Conservation (phyloP, 2,113 vertebrate genomes). For the Lethenteron reissneri region DNA sequence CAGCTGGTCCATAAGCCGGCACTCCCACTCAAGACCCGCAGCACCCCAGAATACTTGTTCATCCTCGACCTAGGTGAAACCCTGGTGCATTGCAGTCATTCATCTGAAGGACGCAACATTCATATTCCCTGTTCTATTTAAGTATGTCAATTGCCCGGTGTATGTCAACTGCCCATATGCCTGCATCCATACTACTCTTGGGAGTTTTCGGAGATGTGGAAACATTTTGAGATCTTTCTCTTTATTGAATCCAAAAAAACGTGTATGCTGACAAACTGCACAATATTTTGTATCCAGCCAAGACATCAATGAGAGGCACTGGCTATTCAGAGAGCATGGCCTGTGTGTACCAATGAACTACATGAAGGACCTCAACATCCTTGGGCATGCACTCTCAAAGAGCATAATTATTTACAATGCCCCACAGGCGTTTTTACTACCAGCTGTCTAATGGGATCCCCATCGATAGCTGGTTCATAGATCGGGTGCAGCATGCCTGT, state of each 20-base stretch:
- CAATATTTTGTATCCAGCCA: conserved; percentile 97
- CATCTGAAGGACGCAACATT: conserved; percentile 92
- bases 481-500: conserved; percentile 29
- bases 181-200: conserved; percentile 77
- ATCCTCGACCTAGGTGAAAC: conserved; percentile 97
- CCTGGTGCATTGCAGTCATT: conserved; percentile 95
- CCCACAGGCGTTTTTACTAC: conserved; percentile 74
- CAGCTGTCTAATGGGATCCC: conserved; percentile 97
- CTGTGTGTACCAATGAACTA: conserved; percentile 98
- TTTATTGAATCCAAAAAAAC: conserved; percentile 95
- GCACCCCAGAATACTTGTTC: conserved; percentile 90
- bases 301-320: conserved; percentile 95
- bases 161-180: conserved; percentile 35
- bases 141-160: conserved; percentile 99
- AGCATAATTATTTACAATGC: conserved; percentile 99
- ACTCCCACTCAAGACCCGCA: conserved; percentile 85
- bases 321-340: conserved; percentile 94
- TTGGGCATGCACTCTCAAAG: conserved; percentile 95
- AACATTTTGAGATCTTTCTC: conserved; percentile 92
- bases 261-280: conserved; percentile 97
- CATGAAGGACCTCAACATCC: conserved; percentile 95
- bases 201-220: conserved; percentile 94
- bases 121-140: conserved; percentile 93
- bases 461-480: conserved; percentile 99
- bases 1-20: conserved; percentile 90